Conservation (phyloP, 2,113 vertebrate genomes). For the Strigops habroptila region DNA sequence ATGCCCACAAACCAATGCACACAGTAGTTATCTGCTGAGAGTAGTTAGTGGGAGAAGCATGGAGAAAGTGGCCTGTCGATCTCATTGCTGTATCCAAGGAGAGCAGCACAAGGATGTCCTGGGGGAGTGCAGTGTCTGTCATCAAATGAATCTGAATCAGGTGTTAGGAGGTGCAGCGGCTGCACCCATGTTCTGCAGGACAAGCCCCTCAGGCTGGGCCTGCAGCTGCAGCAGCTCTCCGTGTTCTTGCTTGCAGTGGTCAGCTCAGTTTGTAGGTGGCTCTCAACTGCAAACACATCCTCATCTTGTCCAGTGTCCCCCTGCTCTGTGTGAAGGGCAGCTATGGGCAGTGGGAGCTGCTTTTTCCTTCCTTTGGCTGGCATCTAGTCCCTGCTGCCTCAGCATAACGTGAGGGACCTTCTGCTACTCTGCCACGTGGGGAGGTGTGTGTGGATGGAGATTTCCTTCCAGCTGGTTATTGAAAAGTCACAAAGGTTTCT, state of each 20-base stretch:
- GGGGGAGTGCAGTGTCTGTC: not conserved
- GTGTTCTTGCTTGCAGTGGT: not conserved
- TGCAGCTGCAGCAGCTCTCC: too few relatives aligned
- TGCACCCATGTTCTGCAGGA: not conserved
- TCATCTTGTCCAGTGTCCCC: not conserved
- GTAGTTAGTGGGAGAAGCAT: not conserved
- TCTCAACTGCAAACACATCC: not conserved
- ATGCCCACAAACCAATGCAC: too few relatives aligned
- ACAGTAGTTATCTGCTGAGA: not conserved
- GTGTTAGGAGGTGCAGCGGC: not conserved
- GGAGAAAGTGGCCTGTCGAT: not conserved
- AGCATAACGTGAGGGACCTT: not conserved
- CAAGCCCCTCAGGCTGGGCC: too few relatives aligned
- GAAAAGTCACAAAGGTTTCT: not conserved
- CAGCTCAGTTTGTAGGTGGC: not conserved
- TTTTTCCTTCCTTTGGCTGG: not conserved
- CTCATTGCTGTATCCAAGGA: not conserved
- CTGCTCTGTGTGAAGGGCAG: not conserved
- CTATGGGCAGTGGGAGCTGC: not conserved
- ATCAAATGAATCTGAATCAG: not conserved
- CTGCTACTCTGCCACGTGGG: fast-evolving
- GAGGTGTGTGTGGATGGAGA: not conserved
- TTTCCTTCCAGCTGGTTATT: not conserved
- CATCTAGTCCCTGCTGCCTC: not conserved
- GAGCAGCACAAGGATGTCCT: too few relatives aligned